Percentiles rank a stretch among this genome's conserved stretches.
Evolutionary conservation across 2,888 invertebrate species (phyloP).

Genomic region (Lepetodrilus schrolli): DNA sequence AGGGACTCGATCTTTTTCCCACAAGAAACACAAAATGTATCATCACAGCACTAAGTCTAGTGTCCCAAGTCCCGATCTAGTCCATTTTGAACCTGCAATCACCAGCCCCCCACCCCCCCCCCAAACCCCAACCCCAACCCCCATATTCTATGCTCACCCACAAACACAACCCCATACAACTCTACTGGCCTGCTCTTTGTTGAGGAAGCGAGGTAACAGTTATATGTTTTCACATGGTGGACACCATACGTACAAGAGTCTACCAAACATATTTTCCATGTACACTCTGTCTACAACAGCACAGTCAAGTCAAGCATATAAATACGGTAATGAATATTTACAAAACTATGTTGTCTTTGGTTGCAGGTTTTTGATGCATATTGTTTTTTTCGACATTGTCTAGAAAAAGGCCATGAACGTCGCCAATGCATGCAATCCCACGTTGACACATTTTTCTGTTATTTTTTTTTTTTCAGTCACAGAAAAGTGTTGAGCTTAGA

Average conservation of each 20-base stretch:
- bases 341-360: conserved; percentile 26
- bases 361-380: conserved; percentile 26
- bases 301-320: conserved; percentile 20
- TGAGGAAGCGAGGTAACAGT: conserved; percentile 21
- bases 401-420: conserved; percentile 23
- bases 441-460: background rate
- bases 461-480: no score
- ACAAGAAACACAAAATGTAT: no score
- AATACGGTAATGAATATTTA: conserved; percentile 12
- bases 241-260: conserved; percentile 18
- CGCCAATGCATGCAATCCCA: background rate
- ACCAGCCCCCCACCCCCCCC: background rate
- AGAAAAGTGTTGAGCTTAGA: background rate
- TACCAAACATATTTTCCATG: background rate
- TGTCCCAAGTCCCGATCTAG: no score
- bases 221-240: background rate
- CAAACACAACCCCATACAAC: background rate
- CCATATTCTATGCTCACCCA: background rate
- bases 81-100: background rate
- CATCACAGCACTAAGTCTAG: no score
- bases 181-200: background rate
- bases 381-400: conserved; percentile 15
- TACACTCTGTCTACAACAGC: conserved; percentile 13
- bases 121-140: background rate
- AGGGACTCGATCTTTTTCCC: no score